These are phyloP conservation scores for Xiphophorus birchmanni DNA, from an alignment of 2,797 vertebrate genomes.

Conservation along the genomic window DNA sequence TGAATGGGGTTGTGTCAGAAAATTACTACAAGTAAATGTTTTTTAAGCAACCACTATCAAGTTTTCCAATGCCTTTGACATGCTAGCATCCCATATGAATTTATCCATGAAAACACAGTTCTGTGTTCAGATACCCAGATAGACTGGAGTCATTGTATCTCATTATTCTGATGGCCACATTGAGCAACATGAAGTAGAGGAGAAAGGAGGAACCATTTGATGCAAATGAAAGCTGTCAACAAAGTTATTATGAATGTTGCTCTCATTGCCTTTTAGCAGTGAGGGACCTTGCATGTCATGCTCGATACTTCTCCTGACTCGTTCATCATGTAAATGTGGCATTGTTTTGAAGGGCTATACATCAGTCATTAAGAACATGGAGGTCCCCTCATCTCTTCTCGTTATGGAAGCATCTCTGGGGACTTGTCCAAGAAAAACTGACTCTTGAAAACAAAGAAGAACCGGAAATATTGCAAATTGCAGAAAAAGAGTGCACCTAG, in stretches of 20 bases:
- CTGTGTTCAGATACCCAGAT: conserved; percentile 11
- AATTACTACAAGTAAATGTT: not conserved
- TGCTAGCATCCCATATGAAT: not conserved
- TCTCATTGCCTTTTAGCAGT: conserved; percentile 55
- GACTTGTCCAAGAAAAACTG: conserved; percentile 32
- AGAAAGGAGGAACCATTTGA: conserved; percentile 45
- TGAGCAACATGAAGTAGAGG: conserved; percentile 49
- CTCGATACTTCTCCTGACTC: conserved; percentile 71
- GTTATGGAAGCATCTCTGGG: conserved; percentile 58
- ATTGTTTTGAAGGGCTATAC: conserved; percentile 77
- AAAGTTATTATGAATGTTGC: conserved; percentile 73
- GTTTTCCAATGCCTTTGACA: not conserved
- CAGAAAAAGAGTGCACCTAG: not conserved
- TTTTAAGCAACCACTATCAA: not conserved
- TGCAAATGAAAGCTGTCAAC: conserved; percentile 68
- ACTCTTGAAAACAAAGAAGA: conserved; percentile 8
- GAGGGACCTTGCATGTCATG: conserved; percentile 68
- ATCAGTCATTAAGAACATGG: conserved; percentile 77
- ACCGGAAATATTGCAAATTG: not conserved
- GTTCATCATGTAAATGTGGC: conserved; percentile 78
- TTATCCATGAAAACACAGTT: not conserved
- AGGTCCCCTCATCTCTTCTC: conserved; percentile 55
- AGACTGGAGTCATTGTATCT: conserved; percentile 20
- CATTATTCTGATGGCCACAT: conserved; percentile 39
- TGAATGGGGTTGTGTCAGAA: not conserved